Conservation (phyloP, 2,888 invertebrate genomes). For the Urechis unicinctus region DNA sequence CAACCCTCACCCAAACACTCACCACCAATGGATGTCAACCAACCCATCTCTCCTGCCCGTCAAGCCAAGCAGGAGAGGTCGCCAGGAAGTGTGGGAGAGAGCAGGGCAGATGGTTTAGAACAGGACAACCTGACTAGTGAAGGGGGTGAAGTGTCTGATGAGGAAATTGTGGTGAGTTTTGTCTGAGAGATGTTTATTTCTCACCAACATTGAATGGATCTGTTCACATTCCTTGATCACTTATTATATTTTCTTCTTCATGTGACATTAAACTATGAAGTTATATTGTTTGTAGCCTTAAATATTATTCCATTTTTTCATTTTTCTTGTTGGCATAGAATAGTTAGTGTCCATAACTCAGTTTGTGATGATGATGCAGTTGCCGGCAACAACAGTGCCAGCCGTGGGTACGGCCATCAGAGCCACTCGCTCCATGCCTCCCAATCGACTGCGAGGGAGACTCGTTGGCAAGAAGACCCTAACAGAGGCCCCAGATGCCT, state of each 20-base stretch:
- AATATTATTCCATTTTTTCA: background rate
- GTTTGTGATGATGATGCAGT: too few species aligned
- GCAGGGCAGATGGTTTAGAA: background rate
- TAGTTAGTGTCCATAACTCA: too few species aligned
- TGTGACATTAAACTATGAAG: background rate
- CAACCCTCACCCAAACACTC: background rate
- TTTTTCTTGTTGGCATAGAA: too few species aligned
- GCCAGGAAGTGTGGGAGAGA: background rate
- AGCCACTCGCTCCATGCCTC: background rate
- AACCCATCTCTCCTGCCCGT: background rate
- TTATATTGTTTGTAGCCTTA: background rate
- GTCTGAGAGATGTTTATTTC: background rate
- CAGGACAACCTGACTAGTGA: too few species aligned
- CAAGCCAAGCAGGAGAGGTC: background rate
- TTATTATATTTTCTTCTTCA: too few species aligned
- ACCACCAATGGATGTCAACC: background rate
- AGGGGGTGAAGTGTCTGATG: background rate
- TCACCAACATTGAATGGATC: too few species aligned
- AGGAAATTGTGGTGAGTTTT: constrained; percentile 6
- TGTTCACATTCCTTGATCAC: too few species aligned
- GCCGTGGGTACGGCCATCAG: background rate
- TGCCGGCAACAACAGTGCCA: constrained; percentile 12
- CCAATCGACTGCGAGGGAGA: background rate
- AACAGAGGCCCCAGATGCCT: background rate
- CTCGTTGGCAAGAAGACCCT: background rate